A percentile compares a stretch with the other conserved stretches of the same genome.
Evolutionary conservation across 2,113 vertebrate genomes (phyloP).

Genomic region (Budorcas taxicolor): DNA sequence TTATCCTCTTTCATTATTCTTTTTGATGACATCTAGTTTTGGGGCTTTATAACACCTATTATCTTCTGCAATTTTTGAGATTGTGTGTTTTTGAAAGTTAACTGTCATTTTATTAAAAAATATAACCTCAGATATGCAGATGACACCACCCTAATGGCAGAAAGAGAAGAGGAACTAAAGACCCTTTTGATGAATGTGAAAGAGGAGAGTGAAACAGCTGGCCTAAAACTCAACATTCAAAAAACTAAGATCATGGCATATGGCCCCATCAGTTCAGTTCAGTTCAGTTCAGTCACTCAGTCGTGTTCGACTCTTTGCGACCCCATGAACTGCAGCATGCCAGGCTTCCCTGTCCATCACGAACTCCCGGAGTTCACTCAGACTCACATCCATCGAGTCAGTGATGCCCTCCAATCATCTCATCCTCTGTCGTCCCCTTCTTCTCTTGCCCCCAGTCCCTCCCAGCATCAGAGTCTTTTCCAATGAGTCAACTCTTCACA

Average conservation of each 20-base stretch:
- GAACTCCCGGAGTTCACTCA: too few species aligned
- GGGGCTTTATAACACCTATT: background rate
- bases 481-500: too few species aligned
- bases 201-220: background rate
- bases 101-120: background rate
- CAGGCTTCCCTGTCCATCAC: too few species aligned
- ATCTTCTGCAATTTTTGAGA: background rate
- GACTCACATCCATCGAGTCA: too few species aligned
- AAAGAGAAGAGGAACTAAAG: background rate
- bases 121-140: background rate
- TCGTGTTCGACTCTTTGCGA: too few species aligned
- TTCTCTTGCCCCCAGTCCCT: too few species aligned
- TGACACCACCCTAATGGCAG: background rate
- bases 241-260: background rate
- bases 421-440: too few species aligned
- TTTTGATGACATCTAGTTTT: background rate
- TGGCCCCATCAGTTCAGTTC: background rate
- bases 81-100: background rate
- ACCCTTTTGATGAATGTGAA: background rate
- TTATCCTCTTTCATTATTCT: background rate
- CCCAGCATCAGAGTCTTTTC: too few species aligned
- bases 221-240: background rate
- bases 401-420: too few species aligned
- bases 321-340: too few species aligned
- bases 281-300: too few species aligned